Percentiles rank a stretch among this genome's conserved stretches.
Evolutionary conservation across 2,797 vertebrate genomes (phyloP).

Genomic region (Naso thynnoides): DNA sequence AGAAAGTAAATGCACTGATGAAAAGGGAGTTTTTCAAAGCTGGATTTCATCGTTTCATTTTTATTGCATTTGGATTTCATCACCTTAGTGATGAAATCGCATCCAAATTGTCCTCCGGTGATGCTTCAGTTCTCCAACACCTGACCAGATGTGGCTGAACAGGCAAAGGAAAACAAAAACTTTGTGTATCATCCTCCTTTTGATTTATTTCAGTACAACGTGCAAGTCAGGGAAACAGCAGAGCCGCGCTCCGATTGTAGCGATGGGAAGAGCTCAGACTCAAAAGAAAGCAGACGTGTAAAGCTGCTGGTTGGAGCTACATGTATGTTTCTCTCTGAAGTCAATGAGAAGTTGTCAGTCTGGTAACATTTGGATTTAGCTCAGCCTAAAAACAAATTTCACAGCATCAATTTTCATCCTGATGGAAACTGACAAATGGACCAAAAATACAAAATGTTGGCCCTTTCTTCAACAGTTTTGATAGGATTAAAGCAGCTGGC

Average conservation of each 20-base stretch:
- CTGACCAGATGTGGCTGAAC: constrained; percentile 59
- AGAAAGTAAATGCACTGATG: constrained; percentile 32
- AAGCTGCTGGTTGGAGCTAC: not conserved
- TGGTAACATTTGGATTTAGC: not conserved
- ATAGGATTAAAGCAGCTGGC: too few relatives aligned
- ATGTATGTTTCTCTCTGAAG: not conserved
- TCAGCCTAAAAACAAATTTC: not conserved
- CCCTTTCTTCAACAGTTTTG: too few relatives aligned
- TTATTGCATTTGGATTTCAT: constrained; percentile 74
- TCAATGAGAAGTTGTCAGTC: not conserved
- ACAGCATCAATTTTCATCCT: not conserved
- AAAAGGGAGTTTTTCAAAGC: constrained; percentile 46
- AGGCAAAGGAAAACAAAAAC: constrained; percentile 46
- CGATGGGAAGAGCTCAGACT: not conserved
- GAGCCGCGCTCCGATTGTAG: not conserved
- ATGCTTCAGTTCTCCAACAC: constrained; percentile 53
- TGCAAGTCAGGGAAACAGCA: not conserved
- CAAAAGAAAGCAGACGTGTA: not conserved
- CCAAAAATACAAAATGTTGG: not conserved
- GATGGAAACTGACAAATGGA: not conserved
- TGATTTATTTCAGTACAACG: constrained; percentile 33
- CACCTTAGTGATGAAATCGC: constrained; percentile 62
- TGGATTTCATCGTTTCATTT: constrained; percentile 51
- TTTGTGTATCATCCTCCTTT: constrained; percentile 30
- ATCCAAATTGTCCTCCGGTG: constrained; percentile 60